phyloP scores from a whole-genome alignment of 2,113 vertebrate species.

The Pelecanoides urinatrix region DNA sequence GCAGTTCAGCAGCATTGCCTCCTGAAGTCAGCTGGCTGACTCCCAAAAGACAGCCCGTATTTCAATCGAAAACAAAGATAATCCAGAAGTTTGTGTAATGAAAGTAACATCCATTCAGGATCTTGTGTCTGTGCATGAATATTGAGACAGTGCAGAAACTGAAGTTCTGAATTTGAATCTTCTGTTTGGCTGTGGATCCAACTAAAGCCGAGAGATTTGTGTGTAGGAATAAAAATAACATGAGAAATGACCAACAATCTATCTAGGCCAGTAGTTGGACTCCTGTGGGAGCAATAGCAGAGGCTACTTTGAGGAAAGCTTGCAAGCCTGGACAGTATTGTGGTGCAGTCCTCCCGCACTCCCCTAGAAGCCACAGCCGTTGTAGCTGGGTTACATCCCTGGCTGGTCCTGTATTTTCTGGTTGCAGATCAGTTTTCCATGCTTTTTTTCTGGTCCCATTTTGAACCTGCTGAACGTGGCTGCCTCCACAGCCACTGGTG shows the following conservation, averaged over 20 bases:
- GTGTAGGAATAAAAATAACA: not conserved
- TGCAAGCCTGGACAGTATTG: not conserved
- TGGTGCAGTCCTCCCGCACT: not conserved
- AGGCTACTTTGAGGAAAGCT: not conserved
- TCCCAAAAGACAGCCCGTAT: not conserved
- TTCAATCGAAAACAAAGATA: not conserved
- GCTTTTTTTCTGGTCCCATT: not conserved
- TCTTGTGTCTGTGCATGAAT: not conserved
- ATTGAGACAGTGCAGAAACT: not conserved
- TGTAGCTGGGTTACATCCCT: not conserved
- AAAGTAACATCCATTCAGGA: not conserved
- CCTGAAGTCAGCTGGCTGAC: not conserved
- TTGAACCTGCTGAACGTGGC: not conserved
- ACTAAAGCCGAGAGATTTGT: not conserved
- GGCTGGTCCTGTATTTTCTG: not conserved
- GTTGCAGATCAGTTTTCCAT: not conserved
- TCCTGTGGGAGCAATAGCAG: not conserved
- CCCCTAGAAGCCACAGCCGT: not conserved
- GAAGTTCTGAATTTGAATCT: not conserved
- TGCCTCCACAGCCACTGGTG: not conserved
- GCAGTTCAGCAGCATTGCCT: not conserved
- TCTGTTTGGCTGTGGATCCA: not conserved
- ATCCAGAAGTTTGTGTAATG: not conserved
- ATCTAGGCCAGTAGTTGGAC: not conserved
- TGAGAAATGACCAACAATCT: not conserved